A percentile compares a stretch with the other conserved stretches of the same genome.
phyloP scores from a whole-genome alignment of 1,140 invertebrate species.

The Heterodera schachtii region DNA sequence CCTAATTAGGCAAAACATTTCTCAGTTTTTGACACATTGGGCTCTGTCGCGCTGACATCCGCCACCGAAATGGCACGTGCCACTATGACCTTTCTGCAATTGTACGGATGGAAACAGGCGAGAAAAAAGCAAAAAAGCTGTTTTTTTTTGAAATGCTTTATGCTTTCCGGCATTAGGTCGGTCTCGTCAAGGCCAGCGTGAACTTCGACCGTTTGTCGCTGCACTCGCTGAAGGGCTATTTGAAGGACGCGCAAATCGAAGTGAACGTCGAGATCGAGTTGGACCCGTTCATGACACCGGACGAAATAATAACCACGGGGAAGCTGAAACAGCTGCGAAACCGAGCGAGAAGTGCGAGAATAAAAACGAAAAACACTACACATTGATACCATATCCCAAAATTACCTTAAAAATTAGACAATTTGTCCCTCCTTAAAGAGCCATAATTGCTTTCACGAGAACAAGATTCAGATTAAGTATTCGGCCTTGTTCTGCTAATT shows the following conservation, averaged over 20 bases:
- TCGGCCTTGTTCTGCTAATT: no score
- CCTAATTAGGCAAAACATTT: background rate
- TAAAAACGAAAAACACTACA: no score
- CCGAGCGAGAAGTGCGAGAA: slow-evolving; percentile 53
- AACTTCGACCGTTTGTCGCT: slow-evolving; percentile 60
- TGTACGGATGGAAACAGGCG: slow-evolving; percentile 64
- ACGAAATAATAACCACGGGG: slow-evolving; percentile 62
- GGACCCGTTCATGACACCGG: slow-evolving; percentile 61
- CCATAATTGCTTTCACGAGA: no score
- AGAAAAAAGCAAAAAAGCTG: background rate
- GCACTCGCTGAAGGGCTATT: slow-evolving; percentile 58
- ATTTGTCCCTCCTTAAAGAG: no score
- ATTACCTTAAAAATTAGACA: no score
- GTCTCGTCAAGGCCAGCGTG: slow-evolving; percentile 52
- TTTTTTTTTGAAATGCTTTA: background rate
- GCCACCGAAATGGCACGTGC: slow-evolving; percentile 65
- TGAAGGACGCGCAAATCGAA: slow-evolving; percentile 60
- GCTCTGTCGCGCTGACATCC: slow-evolving; percentile 63
- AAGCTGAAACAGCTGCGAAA: slow-evolving; percentile 53
- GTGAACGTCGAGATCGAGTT: slow-evolving; percentile 61
- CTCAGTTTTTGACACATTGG: slow-evolving; percentile 61
- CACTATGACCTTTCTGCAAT: slow-evolving; percentile 58
- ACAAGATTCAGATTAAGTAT: no score
- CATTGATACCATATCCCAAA: no score
- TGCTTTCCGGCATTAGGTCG: slow-evolving; percentile 33